These are phyloP conservation scores for Dicranocentrus wangi DNA, from an alignment of 2,888 invertebrate genomes.

Conservation along the genomic window DNA sequence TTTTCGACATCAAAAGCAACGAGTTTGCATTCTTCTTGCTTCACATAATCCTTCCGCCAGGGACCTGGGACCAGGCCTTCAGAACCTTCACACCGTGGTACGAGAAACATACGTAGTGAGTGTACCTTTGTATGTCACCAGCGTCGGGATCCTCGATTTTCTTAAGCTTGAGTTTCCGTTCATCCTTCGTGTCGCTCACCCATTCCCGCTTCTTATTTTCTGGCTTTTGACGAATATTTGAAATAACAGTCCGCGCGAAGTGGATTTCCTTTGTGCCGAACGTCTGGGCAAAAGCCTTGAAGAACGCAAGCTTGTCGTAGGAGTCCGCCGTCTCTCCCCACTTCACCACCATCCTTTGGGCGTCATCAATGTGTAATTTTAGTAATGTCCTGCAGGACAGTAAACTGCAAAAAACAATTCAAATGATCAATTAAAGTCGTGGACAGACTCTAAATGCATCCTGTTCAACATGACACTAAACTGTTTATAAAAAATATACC, in stretches of 20 bases:
- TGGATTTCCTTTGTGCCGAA: neutral
- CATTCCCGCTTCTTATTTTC: neutral
- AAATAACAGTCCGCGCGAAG: neutral
- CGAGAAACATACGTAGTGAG: neutral
- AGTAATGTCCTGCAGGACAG: neutral
- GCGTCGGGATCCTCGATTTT: no score
- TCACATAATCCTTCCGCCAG: neutral
- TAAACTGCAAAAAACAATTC: no score
- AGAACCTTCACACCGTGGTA: slow-evolving; percentile 13
- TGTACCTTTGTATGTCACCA: no score
- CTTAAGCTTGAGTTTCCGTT: neutral
- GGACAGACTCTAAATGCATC: no score
- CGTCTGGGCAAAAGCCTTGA: neutral
- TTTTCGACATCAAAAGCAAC: slow-evolving; percentile 2
- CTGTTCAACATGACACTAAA: no score
- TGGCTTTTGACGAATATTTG: neutral
- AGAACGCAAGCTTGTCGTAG: neutral
- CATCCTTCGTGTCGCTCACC: neutral
- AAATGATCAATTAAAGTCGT: no score
- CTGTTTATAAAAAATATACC: no score
- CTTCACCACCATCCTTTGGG: neutral
- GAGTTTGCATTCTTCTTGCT: no score
- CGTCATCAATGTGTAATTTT: neutral
- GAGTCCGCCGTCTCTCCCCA: neutral
- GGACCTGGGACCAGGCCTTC: neutral